Evolutionary conservation across 2,888 invertebrate species (phyloP).

Genomic region (Lypha dubia): DNA sequence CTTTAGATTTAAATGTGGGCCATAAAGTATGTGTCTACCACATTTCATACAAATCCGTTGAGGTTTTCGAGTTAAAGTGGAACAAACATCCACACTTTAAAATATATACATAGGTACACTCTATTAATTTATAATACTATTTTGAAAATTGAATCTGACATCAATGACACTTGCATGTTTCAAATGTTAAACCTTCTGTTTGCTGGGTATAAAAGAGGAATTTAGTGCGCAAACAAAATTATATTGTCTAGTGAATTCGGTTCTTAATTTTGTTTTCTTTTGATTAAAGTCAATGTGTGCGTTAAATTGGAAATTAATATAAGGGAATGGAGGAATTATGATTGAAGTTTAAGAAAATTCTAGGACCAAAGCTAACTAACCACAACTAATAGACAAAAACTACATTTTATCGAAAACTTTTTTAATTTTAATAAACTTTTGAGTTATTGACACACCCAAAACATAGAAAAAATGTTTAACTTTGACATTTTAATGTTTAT

Average conservation of each 20-base stretch:
- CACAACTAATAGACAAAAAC: not conserved
- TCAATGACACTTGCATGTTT: too few relatives aligned
- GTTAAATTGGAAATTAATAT: slow-evolving; percentile 15
- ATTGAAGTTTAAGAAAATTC: slow-evolving; percentile 14
- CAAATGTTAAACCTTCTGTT: too few relatives aligned
- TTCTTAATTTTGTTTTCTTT: slow-evolving; percentile 26
- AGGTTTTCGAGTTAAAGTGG: too few relatives aligned
- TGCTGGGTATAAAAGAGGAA: too few relatives aligned
- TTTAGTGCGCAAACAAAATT: slow-evolving; percentile 48
- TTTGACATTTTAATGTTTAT: slow-evolving; percentile 36
- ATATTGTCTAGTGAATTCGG: slow-evolving; percentile 53
- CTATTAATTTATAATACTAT: too few relatives aligned
- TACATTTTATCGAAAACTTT: not conserved
- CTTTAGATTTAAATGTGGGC: too few relatives aligned
- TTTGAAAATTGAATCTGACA: too few relatives aligned
- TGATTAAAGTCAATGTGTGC: slow-evolving; percentile 50
- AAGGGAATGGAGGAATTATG: slow-evolving; percentile 18
- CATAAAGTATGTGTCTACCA: too few relatives aligned
- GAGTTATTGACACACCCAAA: slow-evolving; percentile 55
- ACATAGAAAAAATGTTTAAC: slow-evolving; percentile 1
- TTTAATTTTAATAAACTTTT: not conserved
- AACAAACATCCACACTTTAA: too few relatives aligned
- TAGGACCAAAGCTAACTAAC: slow-evolving; percentile 49
- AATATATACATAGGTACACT: too few relatives aligned
- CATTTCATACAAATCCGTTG: too few relatives aligned